These are phyloP conservation scores for Cancer borealis DNA, from an alignment of 2,888 invertebrate species.

Conservation along the genomic window DNA sequence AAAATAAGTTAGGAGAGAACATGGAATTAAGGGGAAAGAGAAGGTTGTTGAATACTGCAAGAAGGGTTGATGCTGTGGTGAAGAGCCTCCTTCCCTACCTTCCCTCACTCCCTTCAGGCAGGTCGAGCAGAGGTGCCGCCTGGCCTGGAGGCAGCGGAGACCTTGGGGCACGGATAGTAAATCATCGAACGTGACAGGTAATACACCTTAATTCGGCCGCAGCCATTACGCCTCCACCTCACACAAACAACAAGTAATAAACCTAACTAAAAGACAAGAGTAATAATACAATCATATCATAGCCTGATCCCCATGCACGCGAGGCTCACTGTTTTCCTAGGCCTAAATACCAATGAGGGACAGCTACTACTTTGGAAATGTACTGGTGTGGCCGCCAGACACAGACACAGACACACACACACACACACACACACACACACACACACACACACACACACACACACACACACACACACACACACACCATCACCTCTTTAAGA, in stretches of 20 bases:
- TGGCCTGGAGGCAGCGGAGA: not conserved
- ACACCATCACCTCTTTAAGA: not conserved
- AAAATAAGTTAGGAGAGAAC: not conserved
- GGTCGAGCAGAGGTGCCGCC: not conserved
- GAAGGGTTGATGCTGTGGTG: too few species aligned
- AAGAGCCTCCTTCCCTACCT: not conserved
- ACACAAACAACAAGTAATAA: not conserved
- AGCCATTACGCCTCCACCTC: not conserved
- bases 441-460: not conserved
- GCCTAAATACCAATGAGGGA: too few species aligned
- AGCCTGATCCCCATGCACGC: too few species aligned
- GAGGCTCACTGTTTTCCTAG: too few species aligned
- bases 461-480: too few species aligned
- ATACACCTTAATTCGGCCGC: not conserved
- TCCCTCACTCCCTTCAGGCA: not conserved
- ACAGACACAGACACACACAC: not conserved
- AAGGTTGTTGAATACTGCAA: not conserved
- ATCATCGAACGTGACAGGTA: not conserved
- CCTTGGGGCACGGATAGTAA: conserved; percentile 3
- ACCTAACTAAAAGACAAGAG: not conserved
- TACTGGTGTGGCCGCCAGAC: too few species aligned
- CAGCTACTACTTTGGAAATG: too few species aligned
- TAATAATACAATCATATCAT: too few species aligned
- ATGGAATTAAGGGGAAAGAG: not conserved
- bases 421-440: not conserved